Evolutionary conservation across 2,797 vertebrate genomes (phyloP).

Genomic region (Buphagus erythrorhynchus): DNA sequence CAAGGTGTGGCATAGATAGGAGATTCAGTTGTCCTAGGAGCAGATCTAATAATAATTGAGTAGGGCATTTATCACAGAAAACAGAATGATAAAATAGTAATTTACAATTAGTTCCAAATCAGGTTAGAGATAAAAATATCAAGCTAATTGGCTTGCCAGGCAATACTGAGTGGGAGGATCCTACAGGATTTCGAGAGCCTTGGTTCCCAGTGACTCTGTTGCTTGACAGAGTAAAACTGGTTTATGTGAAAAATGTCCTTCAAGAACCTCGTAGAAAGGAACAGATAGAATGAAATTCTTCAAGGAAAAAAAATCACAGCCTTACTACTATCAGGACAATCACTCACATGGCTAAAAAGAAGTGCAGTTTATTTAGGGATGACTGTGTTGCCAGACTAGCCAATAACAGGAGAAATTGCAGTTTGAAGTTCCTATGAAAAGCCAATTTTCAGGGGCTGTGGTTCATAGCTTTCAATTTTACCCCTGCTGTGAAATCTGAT

Average conservation of each 20-base stretch:
- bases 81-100: conserved; percentile 60
- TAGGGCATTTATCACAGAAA: conserved; percentile 62
- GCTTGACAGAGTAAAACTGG: background rate
- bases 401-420: background rate
- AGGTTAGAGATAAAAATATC: conserved; percentile 73
- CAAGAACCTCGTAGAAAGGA: background rate
- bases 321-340: background rate
- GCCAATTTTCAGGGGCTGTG: background rate
- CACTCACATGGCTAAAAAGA: background rate
- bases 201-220: conserved; percentile 30
- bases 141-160: conserved; percentile 63
- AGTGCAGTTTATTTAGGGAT: background rate
- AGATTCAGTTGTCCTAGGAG: conserved; percentile 29
- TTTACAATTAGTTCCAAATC: conserved; percentile 68
- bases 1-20: background rate
- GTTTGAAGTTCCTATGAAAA: background rate
- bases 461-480: background rate
- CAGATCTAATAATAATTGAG: conserved; percentile 57
- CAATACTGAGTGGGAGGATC: conserved; percentile 31
- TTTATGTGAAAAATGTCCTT: conserved; percentile 35
- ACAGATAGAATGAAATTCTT: conserved; percentile 7
- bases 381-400: background rate
- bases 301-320: background rate
- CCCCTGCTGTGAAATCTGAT: background rate
- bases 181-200: conserved; percentile 45